Percentiles rank a stretch among this genome's conserved stretches.
Conservation (phyloP, 2,797 vertebrate species). For the Arremon aurantiirostris region DNA sequence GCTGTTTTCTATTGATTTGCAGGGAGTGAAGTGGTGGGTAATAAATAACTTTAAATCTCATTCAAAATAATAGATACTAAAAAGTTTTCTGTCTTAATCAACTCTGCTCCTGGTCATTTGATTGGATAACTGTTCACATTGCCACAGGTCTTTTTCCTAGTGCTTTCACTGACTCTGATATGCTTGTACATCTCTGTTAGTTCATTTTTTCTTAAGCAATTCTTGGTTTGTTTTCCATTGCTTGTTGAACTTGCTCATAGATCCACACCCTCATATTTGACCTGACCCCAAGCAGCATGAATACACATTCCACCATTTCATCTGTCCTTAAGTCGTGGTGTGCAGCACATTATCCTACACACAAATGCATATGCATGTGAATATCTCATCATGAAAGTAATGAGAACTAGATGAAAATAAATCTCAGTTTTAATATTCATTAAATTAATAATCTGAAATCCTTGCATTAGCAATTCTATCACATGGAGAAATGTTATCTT, state of each 20-base stretch:
- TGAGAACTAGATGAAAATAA: background rate
- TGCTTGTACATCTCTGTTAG: background rate
- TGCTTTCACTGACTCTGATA: background rate
- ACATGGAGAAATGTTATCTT: background rate
- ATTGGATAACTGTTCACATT: background rate
- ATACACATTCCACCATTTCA: background rate
- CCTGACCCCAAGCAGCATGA: background rate
- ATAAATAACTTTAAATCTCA: background rate
- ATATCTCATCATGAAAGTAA: background rate
- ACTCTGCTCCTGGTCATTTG: accelerated
- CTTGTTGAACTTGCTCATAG: background rate
- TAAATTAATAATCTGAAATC: background rate
- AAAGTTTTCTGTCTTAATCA: background rate
- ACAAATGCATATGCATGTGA: background rate
- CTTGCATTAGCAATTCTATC: background rate
- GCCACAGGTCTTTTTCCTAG: background rate
- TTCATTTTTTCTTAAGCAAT: background rate
- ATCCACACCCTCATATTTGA: background rate
- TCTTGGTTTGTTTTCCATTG: background rate
- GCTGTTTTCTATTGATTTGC: background rate
- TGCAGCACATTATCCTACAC: background rate
- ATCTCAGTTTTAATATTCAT: background rate
- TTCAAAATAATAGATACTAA: background rate
- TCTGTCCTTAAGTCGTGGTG: background rate
- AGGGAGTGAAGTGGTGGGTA: background rate